These are phyloP conservation scores for Xenus cinereus DNA, from an alignment of 2,113 vertebrate species.

Conservation along the genomic window DNA sequence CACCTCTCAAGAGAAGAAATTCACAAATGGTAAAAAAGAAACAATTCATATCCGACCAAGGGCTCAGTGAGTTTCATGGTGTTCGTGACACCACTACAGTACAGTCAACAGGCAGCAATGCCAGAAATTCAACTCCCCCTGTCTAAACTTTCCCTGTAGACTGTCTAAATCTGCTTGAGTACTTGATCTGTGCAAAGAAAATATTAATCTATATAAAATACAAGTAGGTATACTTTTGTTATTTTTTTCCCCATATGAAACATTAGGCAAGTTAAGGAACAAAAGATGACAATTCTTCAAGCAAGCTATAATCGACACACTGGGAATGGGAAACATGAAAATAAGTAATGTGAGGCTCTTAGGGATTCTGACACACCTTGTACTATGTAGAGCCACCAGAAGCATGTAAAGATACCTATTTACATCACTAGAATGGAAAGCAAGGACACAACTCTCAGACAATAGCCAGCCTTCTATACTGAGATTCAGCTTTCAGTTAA, in stretches of 20 bases:
- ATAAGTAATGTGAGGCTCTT: background rate
- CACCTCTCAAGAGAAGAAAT: background rate
- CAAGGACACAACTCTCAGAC: background rate
- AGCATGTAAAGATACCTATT: background rate
- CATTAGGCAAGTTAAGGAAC: background rate
- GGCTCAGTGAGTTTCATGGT: background rate
- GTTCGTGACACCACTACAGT: background rate
- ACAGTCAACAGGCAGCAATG: background rate
- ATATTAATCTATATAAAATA: background rate
- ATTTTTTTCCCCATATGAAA: background rate
- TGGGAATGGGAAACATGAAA: constrained; percentile 44
- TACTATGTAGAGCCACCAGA: background rate
- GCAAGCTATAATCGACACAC: background rate
- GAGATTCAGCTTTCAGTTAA: background rate
- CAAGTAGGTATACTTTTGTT: background rate
- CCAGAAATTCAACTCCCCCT: background rate
- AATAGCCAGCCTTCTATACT: background rate
- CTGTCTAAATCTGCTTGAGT: background rate
- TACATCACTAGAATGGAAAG: background rate
- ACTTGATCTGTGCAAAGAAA: background rate
- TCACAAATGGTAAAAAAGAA: background rate
- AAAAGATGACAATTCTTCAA: background rate
- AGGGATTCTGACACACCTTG: background rate
- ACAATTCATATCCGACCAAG: background rate
- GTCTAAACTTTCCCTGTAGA: background rate